A percentile compares a stretch with the other conserved stretches of the same genome.
Conservation (phyloP, 23 tunicate species). For the Phallusia fumigata region DNA sequence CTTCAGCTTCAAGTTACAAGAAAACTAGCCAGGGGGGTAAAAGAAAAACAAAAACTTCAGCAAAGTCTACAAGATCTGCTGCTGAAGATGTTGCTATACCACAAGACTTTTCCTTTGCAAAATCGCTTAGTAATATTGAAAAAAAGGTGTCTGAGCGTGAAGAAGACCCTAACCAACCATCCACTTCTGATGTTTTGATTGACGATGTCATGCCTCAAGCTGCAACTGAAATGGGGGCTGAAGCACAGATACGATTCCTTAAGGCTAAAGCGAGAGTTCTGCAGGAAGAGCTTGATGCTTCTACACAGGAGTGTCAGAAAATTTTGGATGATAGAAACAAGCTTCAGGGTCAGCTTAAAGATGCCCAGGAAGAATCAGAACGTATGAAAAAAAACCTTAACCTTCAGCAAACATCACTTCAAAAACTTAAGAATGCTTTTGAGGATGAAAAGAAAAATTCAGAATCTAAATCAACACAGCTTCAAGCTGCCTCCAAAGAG, state of each 20-base stretch:
- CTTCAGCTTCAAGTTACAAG: neutral
- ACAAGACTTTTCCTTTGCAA: slow-evolving; percentile 28
- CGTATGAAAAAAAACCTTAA: slow-evolving; percentile 46
- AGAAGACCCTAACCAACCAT: neutral
- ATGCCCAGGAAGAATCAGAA: slow-evolving; percentile 51
- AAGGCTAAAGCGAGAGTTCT: slow-evolving; percentile 81
- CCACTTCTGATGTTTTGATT: neutral
- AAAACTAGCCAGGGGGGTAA: neutral
- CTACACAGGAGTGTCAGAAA: neutral
- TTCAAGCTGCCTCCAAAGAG: slow-evolving; percentile 59
- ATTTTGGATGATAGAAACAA: slow-evolving; percentile 27
- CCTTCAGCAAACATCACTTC: slow-evolving; percentile 46
- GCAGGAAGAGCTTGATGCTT: slow-evolving; percentile 62
- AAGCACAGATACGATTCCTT: slow-evolving; percentile 81
- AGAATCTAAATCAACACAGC: slow-evolving; percentile 49
- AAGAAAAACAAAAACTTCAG: neutral
- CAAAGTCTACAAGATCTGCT: neutral
- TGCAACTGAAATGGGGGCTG: slow-evolving; percentile 83
- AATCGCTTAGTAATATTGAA: slow-evolving; percentile 35
- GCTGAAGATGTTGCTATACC: slow-evolving; percentile 55
- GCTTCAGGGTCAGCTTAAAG: slow-evolving; percentile 32
- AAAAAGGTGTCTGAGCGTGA: neutral
- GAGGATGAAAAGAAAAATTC: slow-evolving; percentile 63
- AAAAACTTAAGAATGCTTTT: slow-evolving; percentile 59
- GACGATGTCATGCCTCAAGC: slow-evolving; percentile 66